Evolutionary conservation across 2,888 invertebrate species (phyloP).

Genomic region (Aleiodes alternator): DNA sequence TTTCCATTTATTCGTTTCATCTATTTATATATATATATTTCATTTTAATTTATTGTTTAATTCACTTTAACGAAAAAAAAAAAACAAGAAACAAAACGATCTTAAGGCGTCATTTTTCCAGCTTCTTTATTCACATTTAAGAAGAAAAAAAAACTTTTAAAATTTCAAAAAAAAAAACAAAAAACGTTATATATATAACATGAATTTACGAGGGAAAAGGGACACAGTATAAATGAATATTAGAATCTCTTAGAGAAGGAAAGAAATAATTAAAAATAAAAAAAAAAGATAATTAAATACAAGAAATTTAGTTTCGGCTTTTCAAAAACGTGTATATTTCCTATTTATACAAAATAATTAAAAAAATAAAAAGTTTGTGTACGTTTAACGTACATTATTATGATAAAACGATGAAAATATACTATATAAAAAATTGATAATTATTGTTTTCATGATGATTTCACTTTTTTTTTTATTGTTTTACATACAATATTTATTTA

Average conservation of each 20-base stretch:
- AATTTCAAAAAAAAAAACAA: constrained; percentile 28
- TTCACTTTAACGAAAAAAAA: constrained; percentile 47
- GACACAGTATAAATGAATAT: too few species aligned
- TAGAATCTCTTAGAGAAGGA: not conserved
- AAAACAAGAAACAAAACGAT: constrained; percentile 46
- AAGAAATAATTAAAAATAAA: constrained; percentile 31
- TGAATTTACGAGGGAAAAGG: too few species aligned
- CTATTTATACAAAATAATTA: constrained; percentile 59
- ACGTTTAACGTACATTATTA: constrained; percentile 57
- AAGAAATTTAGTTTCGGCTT: constrained; percentile 53
- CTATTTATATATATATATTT: constrained; percentile 23
- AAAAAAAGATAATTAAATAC: constrained; percentile 25
- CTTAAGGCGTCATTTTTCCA: too few species aligned
- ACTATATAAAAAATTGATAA: too few species aligned
- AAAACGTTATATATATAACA: not conserved
- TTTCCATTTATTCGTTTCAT: constrained; percentile 37
- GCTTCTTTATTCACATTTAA: constrained; percentile 50
- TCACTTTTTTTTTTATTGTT: too few species aligned
- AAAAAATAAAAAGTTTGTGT: constrained; percentile 56
- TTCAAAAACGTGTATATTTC: constrained; percentile 56
- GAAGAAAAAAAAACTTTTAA: constrained; percentile 22
- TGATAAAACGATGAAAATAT: constrained; percentile 41
- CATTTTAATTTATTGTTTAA: constrained; percentile 2
- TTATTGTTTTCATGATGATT: too few species aligned
- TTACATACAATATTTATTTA: too few species aligned